These are phyloP conservation scores for Xiphophorus birchmanni DNA, from an alignment of 2,797 vertebrate species.

Conservation along the genomic window DNA sequence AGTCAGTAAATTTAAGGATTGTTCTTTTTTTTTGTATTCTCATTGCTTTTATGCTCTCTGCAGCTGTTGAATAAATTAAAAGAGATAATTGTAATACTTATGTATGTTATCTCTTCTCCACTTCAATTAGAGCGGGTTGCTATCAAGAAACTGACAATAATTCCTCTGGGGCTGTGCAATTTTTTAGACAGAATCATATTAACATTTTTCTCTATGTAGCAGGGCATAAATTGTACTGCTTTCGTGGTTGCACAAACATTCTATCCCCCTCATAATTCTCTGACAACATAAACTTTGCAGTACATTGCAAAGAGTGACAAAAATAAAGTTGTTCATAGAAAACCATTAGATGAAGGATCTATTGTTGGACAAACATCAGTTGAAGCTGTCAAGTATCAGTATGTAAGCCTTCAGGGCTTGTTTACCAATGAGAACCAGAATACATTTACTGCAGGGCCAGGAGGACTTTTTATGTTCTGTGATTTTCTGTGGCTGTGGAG, in stretches of 20 bases:
- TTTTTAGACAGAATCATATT: slow-evolving; percentile 26
- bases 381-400: neutral
- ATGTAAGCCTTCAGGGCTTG: neutral
- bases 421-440: neutral
- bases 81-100: slow-evolving; percentile 23
- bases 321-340: neutral
- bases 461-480: neutral
- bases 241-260: neutral
- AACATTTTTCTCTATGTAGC: neutral
- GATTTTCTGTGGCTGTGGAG: neutral
- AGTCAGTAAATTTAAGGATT: slow-evolving; percentile 7
- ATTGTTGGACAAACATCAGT: neutral
- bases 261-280: neutral
- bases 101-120: slow-evolving; percentile 32
- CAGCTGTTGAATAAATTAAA: slow-evolving; percentile 18
- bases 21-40: slow-evolving; percentile 6
- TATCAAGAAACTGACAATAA: slow-evolving; percentile 22
- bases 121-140: slow-evolving; percentile 17
- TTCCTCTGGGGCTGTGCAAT: slow-evolving; percentile 19
- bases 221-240: slow-evolving; percentile 7
- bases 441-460: neutral
- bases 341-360: neutral
- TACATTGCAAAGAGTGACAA: neutral
- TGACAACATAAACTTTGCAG: neutral
- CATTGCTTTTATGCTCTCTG: slow-evolving; percentile 14